These are phyloP conservation scores for Lepus timidus DNA, from an alignment of 2,113 vertebrate species.

Conservation along the genomic window DNA sequence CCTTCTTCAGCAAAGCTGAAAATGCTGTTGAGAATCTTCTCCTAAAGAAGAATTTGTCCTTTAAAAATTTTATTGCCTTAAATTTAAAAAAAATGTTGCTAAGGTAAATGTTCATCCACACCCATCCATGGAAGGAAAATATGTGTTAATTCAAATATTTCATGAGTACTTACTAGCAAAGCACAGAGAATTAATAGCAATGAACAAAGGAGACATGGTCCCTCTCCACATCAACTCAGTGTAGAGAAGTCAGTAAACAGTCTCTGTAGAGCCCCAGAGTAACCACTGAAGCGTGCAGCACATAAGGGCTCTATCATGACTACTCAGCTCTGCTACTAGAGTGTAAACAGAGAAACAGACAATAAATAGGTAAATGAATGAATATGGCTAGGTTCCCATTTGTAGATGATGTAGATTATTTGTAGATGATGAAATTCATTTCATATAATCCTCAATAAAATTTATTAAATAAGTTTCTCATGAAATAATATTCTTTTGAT, in stretches of 20 bases:
- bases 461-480: conserved; percentile 26
- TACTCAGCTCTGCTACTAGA: not conserved
- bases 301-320: conserved; percentile 22
- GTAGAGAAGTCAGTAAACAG: not conserved
- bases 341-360: not conserved
- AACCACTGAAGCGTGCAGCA: not conserved
- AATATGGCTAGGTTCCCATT: not conserved
- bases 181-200: not conserved
- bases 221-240: not conserved
- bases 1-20: not conserved
- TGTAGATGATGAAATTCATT: not conserved
- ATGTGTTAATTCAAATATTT: not conserved
- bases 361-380: not conserved
- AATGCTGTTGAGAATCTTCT: conserved; percentile 17
- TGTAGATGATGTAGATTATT: not conserved
- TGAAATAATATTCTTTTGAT: not conserved
- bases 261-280: not conserved
- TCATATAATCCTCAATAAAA: conserved; percentile 21
- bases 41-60: not conserved
- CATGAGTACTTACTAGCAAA: not conserved
- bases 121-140: not conserved
- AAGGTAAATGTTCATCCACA: not conserved
- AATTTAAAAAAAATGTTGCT: conserved; percentile 32
- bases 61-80: not conserved
- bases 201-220: conserved; percentile 9